Conservation (phyloP, 2,888 invertebrate genomes). For the Nebria salina region DNA sequence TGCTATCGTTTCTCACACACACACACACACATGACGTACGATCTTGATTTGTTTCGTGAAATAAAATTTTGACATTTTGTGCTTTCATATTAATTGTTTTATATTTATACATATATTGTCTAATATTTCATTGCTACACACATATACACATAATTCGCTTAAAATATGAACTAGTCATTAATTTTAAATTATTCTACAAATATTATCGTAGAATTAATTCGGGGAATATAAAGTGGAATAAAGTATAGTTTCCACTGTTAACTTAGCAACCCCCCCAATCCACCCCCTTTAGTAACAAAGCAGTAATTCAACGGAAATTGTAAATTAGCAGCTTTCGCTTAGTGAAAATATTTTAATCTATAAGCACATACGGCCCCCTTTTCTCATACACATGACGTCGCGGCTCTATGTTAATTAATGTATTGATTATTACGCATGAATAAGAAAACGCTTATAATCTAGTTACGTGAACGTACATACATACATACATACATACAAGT, state of each 20-base stretch:
- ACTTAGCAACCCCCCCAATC: no score
- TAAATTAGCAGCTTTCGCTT: slow-evolving; percentile 20
- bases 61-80: slow-evolving; percentile 31
- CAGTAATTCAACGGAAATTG: slow-evolving; percentile 11
- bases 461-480: slow-evolving; percentile 19
- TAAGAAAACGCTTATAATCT: slow-evolving; percentile 45
- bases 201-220: no score
- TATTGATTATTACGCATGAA: slow-evolving; percentile 45
- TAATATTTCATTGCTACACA: no score
- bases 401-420: slow-evolving; percentile 41
- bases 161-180: no score
- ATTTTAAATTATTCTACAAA: no score
- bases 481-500: neutral
- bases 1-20: no score
- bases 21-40: slow-evolving; percentile 6
- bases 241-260: no score
- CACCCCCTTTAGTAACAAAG: no score
- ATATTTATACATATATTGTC: no score
- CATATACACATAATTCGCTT: no score
- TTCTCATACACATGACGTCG: slow-evolving; percentile 8
- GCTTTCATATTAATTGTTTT: no score
- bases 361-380: neutral
- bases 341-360: neutral
- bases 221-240: no score
- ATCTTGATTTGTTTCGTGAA: slow-evolving; percentile 45